Conservation (phyloP, 2,888 invertebrate species). For the Rapana venosa region DNA sequence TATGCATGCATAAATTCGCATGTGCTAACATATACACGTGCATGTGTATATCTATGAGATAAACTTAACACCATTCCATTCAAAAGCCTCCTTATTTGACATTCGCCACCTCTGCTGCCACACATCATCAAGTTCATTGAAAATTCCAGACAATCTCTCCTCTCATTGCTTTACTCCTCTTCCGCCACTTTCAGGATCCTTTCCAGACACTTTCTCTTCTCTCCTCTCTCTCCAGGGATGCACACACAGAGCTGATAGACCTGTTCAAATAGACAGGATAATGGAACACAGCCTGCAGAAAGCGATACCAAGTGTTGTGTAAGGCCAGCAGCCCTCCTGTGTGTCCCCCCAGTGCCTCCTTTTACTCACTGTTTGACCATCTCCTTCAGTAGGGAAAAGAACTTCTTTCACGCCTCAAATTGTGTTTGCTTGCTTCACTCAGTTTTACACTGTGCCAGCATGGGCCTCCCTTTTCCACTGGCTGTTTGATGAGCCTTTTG, state of each 20-base stretch:
- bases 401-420: slow-evolving; percentile 36
- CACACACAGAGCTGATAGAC: background rate
- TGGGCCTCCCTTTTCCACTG: background rate
- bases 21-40: too few relatives aligned
- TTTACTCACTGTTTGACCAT: slow-evolving; percentile 34
- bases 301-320: slow-evolving; percentile 27
- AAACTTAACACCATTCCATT: too few relatives aligned
- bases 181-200: background rate
- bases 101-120: too few relatives aligned
- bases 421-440: slow-evolving; percentile 37
- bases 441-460: background rate
- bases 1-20: too few relatives aligned
- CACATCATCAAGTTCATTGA: background rate
- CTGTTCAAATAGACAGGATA: slow-evolving; percentile 36
- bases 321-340: slow-evolving; percentile 17
- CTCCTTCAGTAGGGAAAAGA: slow-evolving; percentile 28
- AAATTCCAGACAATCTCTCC: background rate
- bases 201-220: background rate
- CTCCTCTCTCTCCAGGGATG: background rate
- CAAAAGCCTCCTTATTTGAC: too few relatives aligned
- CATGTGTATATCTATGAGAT: too few relatives aligned
- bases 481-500: background rate
- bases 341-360: background rate
- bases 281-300: background rate
- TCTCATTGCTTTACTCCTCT: background rate